phyloP scores from a whole-genome alignment of 35 echinoderm and acorn worm species.

The Lytechinus variegatus region DNA sequence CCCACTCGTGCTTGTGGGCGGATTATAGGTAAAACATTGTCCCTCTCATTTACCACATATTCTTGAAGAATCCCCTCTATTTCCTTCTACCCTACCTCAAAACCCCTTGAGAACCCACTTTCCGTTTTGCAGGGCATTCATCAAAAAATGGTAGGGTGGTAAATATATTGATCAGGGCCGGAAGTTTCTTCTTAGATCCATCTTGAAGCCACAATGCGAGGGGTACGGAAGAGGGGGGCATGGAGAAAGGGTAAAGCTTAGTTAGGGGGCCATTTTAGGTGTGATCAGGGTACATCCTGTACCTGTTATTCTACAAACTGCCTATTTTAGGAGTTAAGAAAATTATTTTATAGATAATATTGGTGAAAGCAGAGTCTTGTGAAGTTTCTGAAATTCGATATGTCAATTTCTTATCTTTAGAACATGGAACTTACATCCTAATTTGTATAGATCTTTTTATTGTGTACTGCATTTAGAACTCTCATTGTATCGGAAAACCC shows the following conservation, averaged over 20 bases:
- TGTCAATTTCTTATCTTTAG: too few species aligned
- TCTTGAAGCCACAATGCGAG: not conserved
- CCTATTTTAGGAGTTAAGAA: not conserved
- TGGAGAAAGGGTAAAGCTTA: not conserved
- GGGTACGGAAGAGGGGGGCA: too few species aligned
- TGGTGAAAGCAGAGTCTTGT: not conserved
- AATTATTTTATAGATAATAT: not conserved
- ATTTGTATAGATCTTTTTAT: too few species aligned
- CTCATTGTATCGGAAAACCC: too few species aligned
- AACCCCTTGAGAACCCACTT: not conserved
- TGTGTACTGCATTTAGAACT: too few species aligned
- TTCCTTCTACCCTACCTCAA: not conserved
- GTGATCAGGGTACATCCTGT: not conserved
- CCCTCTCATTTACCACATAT: not conserved
- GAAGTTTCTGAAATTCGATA: too few species aligned
- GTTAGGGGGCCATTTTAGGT: not conserved
- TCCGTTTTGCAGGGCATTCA: not conserved
- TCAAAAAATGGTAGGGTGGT: not conserved
- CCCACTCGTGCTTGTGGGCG: not conserved
- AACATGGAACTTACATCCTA: too few species aligned
- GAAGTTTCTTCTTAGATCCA: not conserved
- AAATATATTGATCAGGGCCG: not conserved
- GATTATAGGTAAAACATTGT: not conserved
- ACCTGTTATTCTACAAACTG: not conserved
- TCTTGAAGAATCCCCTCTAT: not conserved